Conservation (phyloP, 2,888 invertebrate genomes). For the Frankliniella fusca region DNA sequence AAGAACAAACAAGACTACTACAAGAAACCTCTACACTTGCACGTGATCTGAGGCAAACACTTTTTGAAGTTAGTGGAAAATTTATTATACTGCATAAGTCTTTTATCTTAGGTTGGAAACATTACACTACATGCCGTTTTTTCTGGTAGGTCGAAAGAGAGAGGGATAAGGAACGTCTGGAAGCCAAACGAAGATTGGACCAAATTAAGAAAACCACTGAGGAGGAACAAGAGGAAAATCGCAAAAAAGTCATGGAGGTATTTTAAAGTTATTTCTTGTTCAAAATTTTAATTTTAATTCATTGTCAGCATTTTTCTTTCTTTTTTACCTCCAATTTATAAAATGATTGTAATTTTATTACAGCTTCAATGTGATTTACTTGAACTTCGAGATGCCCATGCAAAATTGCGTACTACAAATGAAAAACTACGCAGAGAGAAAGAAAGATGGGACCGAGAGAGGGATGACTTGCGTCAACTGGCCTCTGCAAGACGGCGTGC, state of each 20-base stretch:
- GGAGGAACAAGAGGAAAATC: slow-evolving; percentile 84
- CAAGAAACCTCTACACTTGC: slow-evolving; percentile 88
- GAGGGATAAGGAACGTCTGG: slow-evolving; percentile 81
- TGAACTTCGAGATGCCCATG: slow-evolving; percentile 85
- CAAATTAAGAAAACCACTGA: slow-evolving; percentile 79
- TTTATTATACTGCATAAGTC: slow-evolving; percentile 1
- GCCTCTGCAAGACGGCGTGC: slow-evolving; percentile 51
- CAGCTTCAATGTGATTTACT: slow-evolving; percentile 81
- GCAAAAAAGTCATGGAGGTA: slow-evolving; percentile 67
- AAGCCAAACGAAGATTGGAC: slow-evolving; percentile 78
- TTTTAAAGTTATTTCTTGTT: slow-evolving; percentile 32
- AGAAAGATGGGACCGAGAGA: slow-evolving; percentile 76
- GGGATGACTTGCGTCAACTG: slow-evolving; percentile 56
- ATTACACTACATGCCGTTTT: slow-evolving; percentile 28
- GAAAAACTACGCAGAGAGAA: slow-evolving; percentile 85
- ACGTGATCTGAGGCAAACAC: slow-evolving; percentile 77
- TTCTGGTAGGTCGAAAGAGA: slow-evolving; percentile 71
- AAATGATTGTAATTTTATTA: background rate
- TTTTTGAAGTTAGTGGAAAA: slow-evolving; percentile 62
- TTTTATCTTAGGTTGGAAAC: background rate
- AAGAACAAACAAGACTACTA: slow-evolving; percentile 82
- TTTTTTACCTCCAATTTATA: background rate
- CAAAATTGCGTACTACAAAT: slow-evolving; percentile 83
- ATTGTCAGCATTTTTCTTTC: too few species aligned
- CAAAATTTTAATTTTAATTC: slow-evolving; percentile 33